Base-by-base conservation (phyloP, 2,797 vertebrate genomes). In the Spinibarbus caldwelli region DNA sequence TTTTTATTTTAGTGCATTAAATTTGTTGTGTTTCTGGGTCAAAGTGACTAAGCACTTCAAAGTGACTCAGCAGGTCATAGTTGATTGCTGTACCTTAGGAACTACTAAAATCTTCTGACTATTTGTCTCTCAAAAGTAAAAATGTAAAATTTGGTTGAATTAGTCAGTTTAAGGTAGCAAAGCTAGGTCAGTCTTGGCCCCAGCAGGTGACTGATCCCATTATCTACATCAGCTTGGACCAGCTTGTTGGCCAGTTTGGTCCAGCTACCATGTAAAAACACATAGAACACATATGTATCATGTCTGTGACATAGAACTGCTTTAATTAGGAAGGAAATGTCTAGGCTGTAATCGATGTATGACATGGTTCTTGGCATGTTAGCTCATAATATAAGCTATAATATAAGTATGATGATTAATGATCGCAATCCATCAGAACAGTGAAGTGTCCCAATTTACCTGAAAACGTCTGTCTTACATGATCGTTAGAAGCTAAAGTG, bases 381-480 rank as follows among this genome's bases (percentile, higher is more conserved):
- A 54, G 31, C 31, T 54, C 31, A 54, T 57, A 76, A n/a, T n/a
- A n/a, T n/a, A n/a, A n/a, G n/a, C n/a, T n/a, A n/a, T n/a, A n/a
- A n/a, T n/a, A n/a, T n/a, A n/a, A 52, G 1, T 76, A n/a, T 38
- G 34, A 54, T 57, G 73, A 77, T 77, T 77, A 77, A 77, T 57
- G 34, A 57, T 57, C 34, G 15, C 23, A 77, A 77, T 77, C 49
- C 23, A 57, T 52, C 72, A 75, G 45, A 34, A 52, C 10, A 31
- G n/a, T 72, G 14, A 71, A 47, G 26, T 47, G 73, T 54, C 3
- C 31, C 49, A 75, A 52, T 75, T 52, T 34, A 52, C 26, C 26
- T 54, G 11, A 21, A 54, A n/a, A 12, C 5, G 10, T 47, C n/a
- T 9, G n/a, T 52, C 29, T 7, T 31, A 23, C 17, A 54, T 76